Percentiles rank a stretch among this genome's conserved stretches.
These are phyloP conservation scores for Xyliphius kryptos DNA, from an alignment of 2,113 vertebrate genomes.

Conservation along the genomic window DNA sequence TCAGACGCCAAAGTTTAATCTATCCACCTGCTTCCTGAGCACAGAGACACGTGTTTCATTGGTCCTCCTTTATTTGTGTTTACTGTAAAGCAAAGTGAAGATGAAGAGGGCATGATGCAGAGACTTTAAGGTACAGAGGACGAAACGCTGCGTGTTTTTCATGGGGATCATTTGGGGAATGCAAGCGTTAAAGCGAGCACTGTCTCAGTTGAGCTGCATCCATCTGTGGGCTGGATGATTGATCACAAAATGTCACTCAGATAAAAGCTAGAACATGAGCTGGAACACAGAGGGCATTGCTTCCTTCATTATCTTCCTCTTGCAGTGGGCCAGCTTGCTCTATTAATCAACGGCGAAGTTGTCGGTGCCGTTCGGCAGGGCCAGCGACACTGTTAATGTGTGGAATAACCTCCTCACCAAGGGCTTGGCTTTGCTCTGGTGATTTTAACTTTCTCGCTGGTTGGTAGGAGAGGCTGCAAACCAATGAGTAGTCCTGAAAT, in stretches of 20 bases:
- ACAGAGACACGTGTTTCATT: too few relatives aligned
- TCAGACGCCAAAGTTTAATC: too few relatives aligned
- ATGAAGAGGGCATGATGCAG: too few relatives aligned
- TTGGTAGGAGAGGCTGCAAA: too few relatives aligned
- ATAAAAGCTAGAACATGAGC: conserved; percentile 34
- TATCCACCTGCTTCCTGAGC: too few relatives aligned
- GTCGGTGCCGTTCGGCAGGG: conserved; percentile 4
- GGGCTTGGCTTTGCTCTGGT: background rate
- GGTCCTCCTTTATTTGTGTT: too few relatives aligned
- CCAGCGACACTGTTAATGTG: conserved; percentile 19
- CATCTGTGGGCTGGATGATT: conserved; percentile 21
- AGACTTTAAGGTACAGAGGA: too few relatives aligned
- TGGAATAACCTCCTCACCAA: conserved; percentile 16
- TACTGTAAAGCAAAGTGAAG: too few relatives aligned
- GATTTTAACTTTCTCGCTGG: background rate
- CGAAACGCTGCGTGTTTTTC: too few relatives aligned
- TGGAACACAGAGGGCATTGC: conserved; percentile 35
- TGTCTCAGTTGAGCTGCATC: conserved; percentile 31
- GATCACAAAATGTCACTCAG: conserved; percentile 38
- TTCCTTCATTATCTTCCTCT: conserved; percentile 42
- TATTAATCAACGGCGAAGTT: conserved; percentile 38
- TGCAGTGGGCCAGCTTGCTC: conserved; percentile 30
- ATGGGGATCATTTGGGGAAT: too few relatives aligned
- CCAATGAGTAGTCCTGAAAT: too few relatives aligned
- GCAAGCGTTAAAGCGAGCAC: conserved; percentile 16